Percentiles rank a stretch among this genome's conserved stretches.
Evolutionary conservation across 1,140 invertebrate species (phyloP).

Genomic region (Zaprionus nigranus): DNA sequence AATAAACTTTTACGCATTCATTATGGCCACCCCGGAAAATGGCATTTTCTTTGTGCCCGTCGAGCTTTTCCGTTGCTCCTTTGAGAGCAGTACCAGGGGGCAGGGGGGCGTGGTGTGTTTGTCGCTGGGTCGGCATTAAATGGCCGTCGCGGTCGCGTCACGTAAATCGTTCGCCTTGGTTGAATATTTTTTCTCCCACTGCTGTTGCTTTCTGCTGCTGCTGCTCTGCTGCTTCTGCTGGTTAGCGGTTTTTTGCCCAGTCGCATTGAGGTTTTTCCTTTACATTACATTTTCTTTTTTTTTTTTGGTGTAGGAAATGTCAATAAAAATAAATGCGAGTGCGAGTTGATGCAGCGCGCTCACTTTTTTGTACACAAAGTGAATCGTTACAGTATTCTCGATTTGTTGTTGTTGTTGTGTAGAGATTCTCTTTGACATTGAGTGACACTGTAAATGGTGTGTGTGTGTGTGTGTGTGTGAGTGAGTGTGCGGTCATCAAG

Average conservation of each 20-base stretch:
- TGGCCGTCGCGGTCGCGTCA: slow-evolving; percentile 50
- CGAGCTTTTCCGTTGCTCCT: slow-evolving; percentile 43
- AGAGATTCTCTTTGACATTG: slow-evolving; percentile 44
- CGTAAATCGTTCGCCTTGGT: slow-evolving; percentile 50
- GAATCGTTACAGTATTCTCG: slow-evolving; percentile 29
- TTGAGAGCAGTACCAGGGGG: not conserved
- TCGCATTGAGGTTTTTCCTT: slow-evolving; percentile 21
- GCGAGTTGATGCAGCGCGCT: slow-evolving; percentile 39
- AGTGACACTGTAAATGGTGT: slow-evolving; percentile 14
- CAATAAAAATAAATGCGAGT: slow-evolving; percentile 57
- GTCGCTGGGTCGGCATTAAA: slow-evolving; percentile 38
- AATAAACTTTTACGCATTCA: slow-evolving; percentile 58
- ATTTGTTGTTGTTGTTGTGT: slow-evolving; percentile 27
- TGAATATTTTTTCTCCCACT: slow-evolving; percentile 18
- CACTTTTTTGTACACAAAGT: slow-evolving; percentile 31
- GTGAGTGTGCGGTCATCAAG: slow-evolving; percentile 36
- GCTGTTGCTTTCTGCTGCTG: not conserved
- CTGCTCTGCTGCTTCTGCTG: slow-evolving; percentile 13
- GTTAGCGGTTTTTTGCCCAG: slow-evolving; percentile 38
- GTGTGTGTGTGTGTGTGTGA: slow-evolving; percentile 7
- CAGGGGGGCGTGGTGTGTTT: not conserved
- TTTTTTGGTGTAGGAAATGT: slow-evolving; percentile 30
- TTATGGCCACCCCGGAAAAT: slow-evolving; percentile 53
- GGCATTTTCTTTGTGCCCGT: slow-evolving; percentile 50
- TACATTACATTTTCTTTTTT: slow-evolving; percentile 1